These are phyloP conservation scores for Tachysurus fulvidraco DNA, from an alignment of 2,113 vertebrate genomes.

Conservation along the genomic window DNA sequence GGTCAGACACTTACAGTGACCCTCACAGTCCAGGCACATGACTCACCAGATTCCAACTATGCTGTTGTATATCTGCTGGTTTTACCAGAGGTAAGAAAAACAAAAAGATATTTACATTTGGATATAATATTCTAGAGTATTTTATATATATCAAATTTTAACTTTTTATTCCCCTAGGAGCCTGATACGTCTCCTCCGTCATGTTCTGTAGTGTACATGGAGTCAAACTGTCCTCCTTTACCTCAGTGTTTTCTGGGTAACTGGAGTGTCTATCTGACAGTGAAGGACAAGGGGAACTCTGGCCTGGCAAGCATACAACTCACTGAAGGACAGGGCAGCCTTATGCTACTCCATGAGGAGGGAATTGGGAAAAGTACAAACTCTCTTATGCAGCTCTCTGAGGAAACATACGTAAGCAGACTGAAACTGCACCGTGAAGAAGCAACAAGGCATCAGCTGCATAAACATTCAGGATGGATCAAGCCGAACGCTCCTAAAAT, in stretches of 20 bases:
- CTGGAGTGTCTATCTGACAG: slow-evolving; percentile 68
- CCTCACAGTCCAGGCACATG: slow-evolving; percentile 62
- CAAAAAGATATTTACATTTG: neutral
- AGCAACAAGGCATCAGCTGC: slow-evolving; percentile 16
- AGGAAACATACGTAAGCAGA: slow-evolving; percentile 30
- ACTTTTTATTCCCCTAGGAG: slow-evolving; percentile 55
- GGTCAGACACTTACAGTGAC: slow-evolving; percentile 71
- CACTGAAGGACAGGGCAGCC: slow-evolving; percentile 61
- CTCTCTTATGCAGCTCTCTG: slow-evolving; percentile 19
- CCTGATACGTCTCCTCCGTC: slow-evolving; percentile 65
- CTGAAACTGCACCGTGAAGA: slow-evolving; percentile 30
- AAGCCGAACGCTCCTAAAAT: neutral
- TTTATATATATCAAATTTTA: neutral
- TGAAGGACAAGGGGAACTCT: slow-evolving; percentile 71
- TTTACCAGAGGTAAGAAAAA: slow-evolving; percentile 63
- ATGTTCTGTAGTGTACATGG: slow-evolving; percentile 60
- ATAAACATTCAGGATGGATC: slow-evolving; percentile 18
- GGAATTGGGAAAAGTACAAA: neutral
- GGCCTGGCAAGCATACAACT: slow-evolving; percentile 70
- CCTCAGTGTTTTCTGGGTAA: slow-evolving; percentile 58
- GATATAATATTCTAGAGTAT: neutral
- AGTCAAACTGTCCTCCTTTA: slow-evolving; percentile 57
- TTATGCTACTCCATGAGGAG: slow-evolving; percentile 60
- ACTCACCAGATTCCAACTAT: slow-evolving; percentile 68
- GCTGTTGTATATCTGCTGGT: slow-evolving; percentile 78